A percentile compares a stretch with the other conserved stretches of the same genome.
These are phyloP conservation scores for Galleria mellonella DNA, from an alignment of 1,140 invertebrate species.

Conservation along the genomic window DNA sequence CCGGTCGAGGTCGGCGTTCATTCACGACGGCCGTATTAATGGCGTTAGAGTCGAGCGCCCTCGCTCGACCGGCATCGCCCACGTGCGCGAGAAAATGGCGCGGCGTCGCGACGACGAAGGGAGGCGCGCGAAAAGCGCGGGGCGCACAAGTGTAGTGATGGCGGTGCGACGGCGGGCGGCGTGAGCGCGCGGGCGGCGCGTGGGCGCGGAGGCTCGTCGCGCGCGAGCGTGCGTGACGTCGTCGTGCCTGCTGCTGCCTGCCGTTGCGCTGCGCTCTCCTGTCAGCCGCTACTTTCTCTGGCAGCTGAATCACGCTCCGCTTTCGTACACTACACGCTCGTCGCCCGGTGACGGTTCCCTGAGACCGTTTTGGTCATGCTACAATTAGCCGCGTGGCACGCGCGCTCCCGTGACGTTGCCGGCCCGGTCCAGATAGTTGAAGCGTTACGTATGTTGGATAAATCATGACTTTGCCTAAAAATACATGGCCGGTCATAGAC, in stretches of 20 bases:
- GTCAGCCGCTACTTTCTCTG: conserved; percentile 46
- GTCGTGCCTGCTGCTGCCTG: conserved; percentile 10
- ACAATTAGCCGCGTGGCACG: conserved; percentile 59
- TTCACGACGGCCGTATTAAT: conserved; percentile 69
- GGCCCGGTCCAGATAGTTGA: conserved; percentile 45
- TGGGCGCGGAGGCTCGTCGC: conserved; percentile 59
- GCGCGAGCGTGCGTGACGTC: conserved; percentile 23
- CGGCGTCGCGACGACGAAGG: conserved; percentile 59
- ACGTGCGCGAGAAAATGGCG: conserved; percentile 71
- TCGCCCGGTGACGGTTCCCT: conserved; percentile 22
- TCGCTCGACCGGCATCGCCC: conserved; percentile 53
- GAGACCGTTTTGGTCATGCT: conserved; percentile 61
- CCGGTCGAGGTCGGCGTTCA: conserved; percentile 66
- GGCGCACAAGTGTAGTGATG: conserved; percentile 50
- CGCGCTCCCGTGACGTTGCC: conserved; percentile 58
- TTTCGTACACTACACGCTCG: conserved; percentile 30
- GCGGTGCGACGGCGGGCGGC: conserved; percentile 22
- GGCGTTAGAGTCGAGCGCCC: conserved; percentile 53
- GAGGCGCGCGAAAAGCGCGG: conserved; percentile 63
- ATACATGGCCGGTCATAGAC: conserved; percentile 44
- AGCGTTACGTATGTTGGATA: conserved; percentile 51
- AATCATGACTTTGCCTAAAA: conserved; percentile 56
- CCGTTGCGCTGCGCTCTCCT: conserved; percentile 23
- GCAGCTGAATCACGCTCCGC: conserved; percentile 57
- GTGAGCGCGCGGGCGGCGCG: conserved; percentile 30